Base-by-base conservation (phyloP, 2,888 invertebrate species). In the Ectropis crepuscularia region DNA sequence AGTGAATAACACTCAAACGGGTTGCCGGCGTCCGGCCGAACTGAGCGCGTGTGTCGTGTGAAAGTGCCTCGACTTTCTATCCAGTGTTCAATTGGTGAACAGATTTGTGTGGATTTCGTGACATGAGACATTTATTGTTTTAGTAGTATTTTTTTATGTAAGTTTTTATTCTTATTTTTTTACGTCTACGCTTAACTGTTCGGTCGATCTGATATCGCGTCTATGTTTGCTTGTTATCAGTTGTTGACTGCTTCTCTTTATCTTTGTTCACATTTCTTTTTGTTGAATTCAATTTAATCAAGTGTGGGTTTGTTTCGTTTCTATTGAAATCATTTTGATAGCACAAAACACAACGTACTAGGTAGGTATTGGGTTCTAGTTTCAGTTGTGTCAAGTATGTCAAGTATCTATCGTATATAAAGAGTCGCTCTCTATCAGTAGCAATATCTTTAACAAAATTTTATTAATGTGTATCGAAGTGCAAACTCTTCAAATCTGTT, bases 41-140 rank as follows among this genome's bases (percentile, higher is more conserved):
- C 64, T 61, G 61, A 57, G 47, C 66, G 65, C 61, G 76, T 71
- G 70, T 67, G 64, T 62, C 58, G 75, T 73, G 86, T 79, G 84
- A 87, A 87, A 86, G 86, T 83, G 76, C 71, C 60, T 72, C 75
- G 69, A 81, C 86, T 88, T 88, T 88, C 87, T 86, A 85, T 43
- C 61, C 67, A 68, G 65, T 69, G 58, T 63, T 37, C 46, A 43
- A 11, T 28, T 28, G 16, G 16, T 28, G 16, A 28, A 28, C 16
- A 28, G 16, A 28, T 42, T 55, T 12, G 53, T 53, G 47, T 47
- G 16, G 58, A 53, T 48, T 55, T 61, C 65, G 58, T 58, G 61
- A 58, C 12, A 51, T 58, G 61, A 58, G 57, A 60, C 57, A 47
- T 28, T 58, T 48, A 53, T 49, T 49, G 12, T 49, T 61, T 61